A percentile compares a stretch with the other conserved stretches of the same genome.
Conservation (phyloP, 2,888 invertebrate genomes). For the Dynastes grantii region DNA sequence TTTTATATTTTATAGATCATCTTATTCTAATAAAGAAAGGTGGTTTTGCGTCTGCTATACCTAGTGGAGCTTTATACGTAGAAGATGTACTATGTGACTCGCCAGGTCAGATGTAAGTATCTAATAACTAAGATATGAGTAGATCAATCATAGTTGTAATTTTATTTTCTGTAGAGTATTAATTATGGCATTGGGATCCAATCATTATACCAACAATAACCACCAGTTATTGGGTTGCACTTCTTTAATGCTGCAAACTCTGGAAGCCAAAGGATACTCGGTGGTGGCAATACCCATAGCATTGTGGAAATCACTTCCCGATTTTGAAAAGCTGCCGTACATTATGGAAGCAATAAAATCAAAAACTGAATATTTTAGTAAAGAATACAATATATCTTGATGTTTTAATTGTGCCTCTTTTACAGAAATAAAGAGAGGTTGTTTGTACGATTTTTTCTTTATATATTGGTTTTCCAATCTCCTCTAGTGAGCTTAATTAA, state of each 20-base stretch:
- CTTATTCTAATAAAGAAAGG: conserved; percentile 72
- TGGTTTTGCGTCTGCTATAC: conserved; percentile 72
- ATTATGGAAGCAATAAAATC: conserved; percentile 76
- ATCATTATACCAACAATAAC: conserved; percentile 75
- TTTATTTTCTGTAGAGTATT: conserved; percentile 72
- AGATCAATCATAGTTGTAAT: background rate
- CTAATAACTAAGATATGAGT: conserved; percentile 52
- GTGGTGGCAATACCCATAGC: conserved; percentile 73
- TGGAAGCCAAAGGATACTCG: conserved; percentile 75
- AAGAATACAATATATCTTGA: conserved; percentile 47
- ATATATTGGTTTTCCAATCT: background rate
- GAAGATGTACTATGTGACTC: conserved; percentile 69
- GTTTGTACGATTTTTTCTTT: background rate
- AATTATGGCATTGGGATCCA: conserved; percentile 72
- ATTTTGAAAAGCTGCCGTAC: conserved; percentile 77
- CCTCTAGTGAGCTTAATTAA: background rate
- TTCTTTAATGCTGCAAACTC: conserved; percentile 72
- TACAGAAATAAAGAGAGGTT: background rate
- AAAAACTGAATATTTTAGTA: conserved; percentile 65
- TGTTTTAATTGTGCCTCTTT: background rate
- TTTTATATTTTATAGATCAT: conserved; percentile 70
- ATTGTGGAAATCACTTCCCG: conserved; percentile 73
- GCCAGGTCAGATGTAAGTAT: conserved; percentile 71
- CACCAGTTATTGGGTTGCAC: conserved; percentile 72
- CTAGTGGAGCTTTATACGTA: conserved; percentile 64